phyloP scores from a whole-genome alignment of 2,113 vertebrate species.

The Gymnorhina tibicen region DNA sequence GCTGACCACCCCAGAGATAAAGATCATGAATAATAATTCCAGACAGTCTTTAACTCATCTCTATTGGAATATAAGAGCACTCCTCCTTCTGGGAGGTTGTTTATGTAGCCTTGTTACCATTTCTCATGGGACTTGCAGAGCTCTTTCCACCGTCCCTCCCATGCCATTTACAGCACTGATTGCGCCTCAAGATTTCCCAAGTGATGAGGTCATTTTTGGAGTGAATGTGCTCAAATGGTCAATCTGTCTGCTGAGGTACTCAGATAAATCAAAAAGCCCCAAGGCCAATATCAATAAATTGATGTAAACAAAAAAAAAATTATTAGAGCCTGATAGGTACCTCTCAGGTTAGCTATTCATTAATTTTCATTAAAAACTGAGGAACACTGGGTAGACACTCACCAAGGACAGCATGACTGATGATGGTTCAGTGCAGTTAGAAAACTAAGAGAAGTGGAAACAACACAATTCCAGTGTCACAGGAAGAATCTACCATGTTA shows the following conservation, averaged over 20 bases:
- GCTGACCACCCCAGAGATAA: background rate
- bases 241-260: background rate
- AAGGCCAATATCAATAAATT: background rate
- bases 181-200: background rate
- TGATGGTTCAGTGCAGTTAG: background rate
- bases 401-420: background rate
- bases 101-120: background rate
- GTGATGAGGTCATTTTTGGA: background rate
- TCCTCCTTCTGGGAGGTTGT: background rate
- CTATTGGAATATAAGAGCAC: background rate
- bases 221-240: background rate
- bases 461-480: background rate
- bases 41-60: background rate
- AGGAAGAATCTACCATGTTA: background rate
- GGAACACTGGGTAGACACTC: background rate
- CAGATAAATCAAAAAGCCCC: background rate
- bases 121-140: slow-evolving; percentile 37
- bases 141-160: background rate
- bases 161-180: background rate
- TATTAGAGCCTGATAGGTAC: background rate
- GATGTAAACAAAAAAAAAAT: background rate
- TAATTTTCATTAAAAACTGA: background rate
- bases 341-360: background rate
- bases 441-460: background rate
- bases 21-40: background rate